A percentile compares a stretch with the other conserved stretches of the same genome.
Conservation (phyloP, 2,888 invertebrate species). For the Rhagium mordax region DNA sequence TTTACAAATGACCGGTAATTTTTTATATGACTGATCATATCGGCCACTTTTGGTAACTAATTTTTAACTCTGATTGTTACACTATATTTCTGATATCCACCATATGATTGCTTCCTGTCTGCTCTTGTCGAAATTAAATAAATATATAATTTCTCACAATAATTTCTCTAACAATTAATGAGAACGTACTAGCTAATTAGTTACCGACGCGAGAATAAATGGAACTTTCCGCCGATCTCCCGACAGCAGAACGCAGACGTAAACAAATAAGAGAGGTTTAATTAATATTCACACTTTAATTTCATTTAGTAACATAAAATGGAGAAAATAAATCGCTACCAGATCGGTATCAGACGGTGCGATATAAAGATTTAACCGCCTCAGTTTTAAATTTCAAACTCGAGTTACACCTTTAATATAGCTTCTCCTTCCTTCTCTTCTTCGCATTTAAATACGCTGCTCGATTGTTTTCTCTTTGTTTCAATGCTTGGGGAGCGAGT, state of each 20-base stretch:
- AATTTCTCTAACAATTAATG: no score
- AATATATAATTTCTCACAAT: no score
- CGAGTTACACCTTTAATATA: slow-evolving; percentile 27
- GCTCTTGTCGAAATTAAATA: no score
- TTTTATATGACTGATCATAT: no score
- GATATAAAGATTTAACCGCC: slow-evolving; percentile 30
- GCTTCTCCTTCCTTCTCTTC: slow-evolving; percentile 7
- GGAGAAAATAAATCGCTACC: slow-evolving; percentile 24
- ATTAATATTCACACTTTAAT: slow-evolving; percentile 31
- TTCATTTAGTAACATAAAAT: slow-evolving; percentile 25
- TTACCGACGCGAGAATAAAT: neutral
- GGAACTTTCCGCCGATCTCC: neutral
- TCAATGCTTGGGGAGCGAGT: slow-evolving; percentile 9
- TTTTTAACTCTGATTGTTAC: no score
- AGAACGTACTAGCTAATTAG: no score
- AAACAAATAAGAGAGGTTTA: slow-evolving; percentile 18
- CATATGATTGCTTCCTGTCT: no score
- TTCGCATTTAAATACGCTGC: neutral
- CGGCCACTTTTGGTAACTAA: no score
- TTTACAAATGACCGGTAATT: no score
- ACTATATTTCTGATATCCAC: no score
- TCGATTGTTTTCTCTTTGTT: slow-evolving; percentile 13
- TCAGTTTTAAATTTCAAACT: slow-evolving; percentile 26
- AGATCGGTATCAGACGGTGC: slow-evolving; percentile 23
- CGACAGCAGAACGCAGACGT: neutral